These are phyloP conservation scores for Napeogenes sylphis DNA, from an alignment of 2,888 invertebrate species.

Conservation along the genomic window DNA sequence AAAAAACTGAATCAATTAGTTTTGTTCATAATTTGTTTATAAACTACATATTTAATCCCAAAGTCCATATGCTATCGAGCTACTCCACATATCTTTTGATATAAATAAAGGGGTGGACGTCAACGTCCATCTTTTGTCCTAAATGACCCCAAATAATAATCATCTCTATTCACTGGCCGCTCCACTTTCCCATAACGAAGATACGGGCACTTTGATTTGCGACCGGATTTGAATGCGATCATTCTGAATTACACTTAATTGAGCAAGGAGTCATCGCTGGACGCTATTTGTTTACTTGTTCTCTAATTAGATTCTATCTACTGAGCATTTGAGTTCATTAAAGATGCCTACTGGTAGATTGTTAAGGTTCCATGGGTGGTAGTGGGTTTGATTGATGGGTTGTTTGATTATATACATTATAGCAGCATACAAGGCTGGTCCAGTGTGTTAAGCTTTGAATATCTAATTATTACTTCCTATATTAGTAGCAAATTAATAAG, in stretches of 20 bases:
- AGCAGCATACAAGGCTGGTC: background rate
- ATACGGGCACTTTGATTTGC: constrained; percentile 75
- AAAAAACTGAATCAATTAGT: too few species aligned
- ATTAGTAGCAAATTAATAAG: background rate
- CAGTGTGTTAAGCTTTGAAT: too few species aligned
- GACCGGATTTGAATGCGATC: constrained; percentile 65
- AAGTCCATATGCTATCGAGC: constrained; percentile 12
- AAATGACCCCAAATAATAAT: constrained; percentile 75
- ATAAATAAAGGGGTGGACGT: constrained; percentile 54
- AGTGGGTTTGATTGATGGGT: background rate
- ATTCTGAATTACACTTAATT: constrained; percentile 70
- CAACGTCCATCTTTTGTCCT: constrained; percentile 62
- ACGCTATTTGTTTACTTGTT: constrained; percentile 42
- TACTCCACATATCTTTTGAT: constrained; percentile 42
- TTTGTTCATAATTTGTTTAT: too few species aligned
- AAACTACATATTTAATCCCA: too few species aligned
- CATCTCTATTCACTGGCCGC: constrained; percentile 63
- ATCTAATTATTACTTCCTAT: too few species aligned
- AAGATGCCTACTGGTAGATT: constrained; percentile 12
- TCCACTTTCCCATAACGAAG: constrained; percentile 70
- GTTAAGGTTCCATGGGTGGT: background rate
- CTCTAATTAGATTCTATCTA: constrained; percentile 39
- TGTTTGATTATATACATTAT: background rate
- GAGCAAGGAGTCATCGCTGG: constrained; percentile 49
- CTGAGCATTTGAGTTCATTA: constrained; percentile 13